phyloP scores from a whole-genome alignment of 2,888 invertebrate species.

The Steinernema carpocapsae region DNA sequence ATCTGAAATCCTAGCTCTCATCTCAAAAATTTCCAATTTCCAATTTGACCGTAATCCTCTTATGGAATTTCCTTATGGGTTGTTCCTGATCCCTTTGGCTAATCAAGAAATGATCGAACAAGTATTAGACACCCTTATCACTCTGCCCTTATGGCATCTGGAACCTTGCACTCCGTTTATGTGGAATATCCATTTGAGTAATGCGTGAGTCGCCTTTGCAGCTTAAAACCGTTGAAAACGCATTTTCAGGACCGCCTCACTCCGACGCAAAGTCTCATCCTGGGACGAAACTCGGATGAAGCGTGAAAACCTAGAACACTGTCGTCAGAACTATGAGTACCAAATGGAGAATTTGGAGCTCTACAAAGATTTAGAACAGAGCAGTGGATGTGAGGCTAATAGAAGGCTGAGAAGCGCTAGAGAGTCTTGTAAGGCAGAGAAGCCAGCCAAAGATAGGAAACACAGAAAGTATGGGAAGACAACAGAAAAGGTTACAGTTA shows the following conservation, averaged over 20 bases:
- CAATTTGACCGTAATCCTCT: constrained; percentile 47
- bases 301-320: constrained; percentile 52
- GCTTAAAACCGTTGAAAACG: not conserved
- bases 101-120: constrained; percentile 39
- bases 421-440: constrained; percentile 33
- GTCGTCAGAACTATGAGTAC: constrained; percentile 58
- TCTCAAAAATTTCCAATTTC: constrained; percentile 40
- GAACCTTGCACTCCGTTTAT: constrained; percentile 64
- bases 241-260: constrained; percentile 47
- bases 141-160: constrained; percentile 60
- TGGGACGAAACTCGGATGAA: constrained; percentile 55
- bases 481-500: too few species aligned
- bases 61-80: constrained; percentile 42
- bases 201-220: constrained; percentile 45
- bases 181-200: constrained; percentile 58
- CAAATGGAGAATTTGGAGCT: constrained; percentile 56
- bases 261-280: constrained; percentile 50
- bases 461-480: too few species aligned
- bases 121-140: constrained; percentile 46
- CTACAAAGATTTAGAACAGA: constrained; percentile 49
- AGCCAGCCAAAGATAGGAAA: too few species aligned
- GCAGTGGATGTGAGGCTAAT: constrained; percentile 47
- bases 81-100: constrained; percentile 42
- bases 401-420: constrained; percentile 43
- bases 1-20: constrained; percentile 45